Base-by-base conservation (phyloP, 2,888 invertebrate species). In the Actias luna region DNA sequence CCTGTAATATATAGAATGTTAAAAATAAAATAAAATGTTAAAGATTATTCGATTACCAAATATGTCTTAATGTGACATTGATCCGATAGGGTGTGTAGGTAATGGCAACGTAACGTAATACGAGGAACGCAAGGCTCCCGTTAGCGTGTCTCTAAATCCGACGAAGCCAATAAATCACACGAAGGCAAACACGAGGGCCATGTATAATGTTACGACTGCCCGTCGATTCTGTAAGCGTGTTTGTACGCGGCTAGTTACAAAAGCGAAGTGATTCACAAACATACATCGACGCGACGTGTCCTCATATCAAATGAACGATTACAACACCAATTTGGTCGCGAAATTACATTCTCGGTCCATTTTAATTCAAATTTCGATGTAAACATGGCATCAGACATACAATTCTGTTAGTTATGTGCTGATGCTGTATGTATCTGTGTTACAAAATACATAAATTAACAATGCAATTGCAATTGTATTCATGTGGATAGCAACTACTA, bases 121-220 rank as follows among this genome's bases (percentile, higher is more conserved):
- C 89, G 86, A 75, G 75, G 69, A 69, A 72, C 70, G 71, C 74
- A 71, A 76, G 74, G 74, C 70, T 75, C 74, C 75, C 69, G 70
- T 65, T 76, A 78, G 79, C 88, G 88, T 88, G 89, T 79, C 83
- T 85, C 83, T 86, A 93, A 92, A 93, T 92, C 93, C 92, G 78
- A 77, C 86, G 91, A 88, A 91, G 89, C 91, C 91, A 88, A 93
- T 93, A 93, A 92, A 93, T 92, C 92, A 92, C 93, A 93, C 93
- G 93, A 89, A 92, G 81, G 87, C 87, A 93, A 92, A 92, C 92
- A 91, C 82, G 83, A 88, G 85, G 88, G 86, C 81, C 83, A 80
- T 88, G 84, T 85, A 85, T 88, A 88, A 81, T 83, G 87, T 88
- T 87, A 84, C 87, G 77, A 77, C 76, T 79, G 76, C 74, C 79